Evolutionary conservation across 2,888 invertebrate genomes (phyloP).

Genomic region (Autographa pulchrina): DNA sequence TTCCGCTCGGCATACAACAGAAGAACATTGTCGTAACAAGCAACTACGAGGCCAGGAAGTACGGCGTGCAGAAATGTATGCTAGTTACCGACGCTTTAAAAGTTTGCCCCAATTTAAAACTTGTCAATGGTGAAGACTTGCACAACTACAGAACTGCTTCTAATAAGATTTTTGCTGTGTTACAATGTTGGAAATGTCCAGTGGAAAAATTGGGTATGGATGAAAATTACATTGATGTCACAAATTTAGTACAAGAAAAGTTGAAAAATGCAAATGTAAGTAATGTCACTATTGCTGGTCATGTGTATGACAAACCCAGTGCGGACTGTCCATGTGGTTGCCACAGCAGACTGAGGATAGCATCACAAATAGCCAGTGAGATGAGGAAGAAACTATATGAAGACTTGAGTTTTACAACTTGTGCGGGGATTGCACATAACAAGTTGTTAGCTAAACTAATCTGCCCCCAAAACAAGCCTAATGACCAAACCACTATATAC

Average conservation of each 20-base stretch:
- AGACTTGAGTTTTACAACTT: constrained; percentile 93
- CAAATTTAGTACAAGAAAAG: constrained; percentile 90
- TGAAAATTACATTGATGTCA: constrained; percentile 95
- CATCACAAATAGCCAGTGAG: constrained; percentile 93
- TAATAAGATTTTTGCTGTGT: constrained; percentile 92
- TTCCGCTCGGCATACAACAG: constrained; percentile 95
- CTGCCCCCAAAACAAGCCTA: constrained; percentile 93
- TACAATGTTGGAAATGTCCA: constrained; percentile 92
- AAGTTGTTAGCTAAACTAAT: constrained; percentile 95
- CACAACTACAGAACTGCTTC: constrained; percentile 94
- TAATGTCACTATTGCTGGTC: constrained; percentile 85
- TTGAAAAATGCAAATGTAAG: constrained; percentile 78
- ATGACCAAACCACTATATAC: constrained; percentile 94
- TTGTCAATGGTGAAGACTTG: constrained; percentile 95
- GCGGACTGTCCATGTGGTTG: constrained; percentile 93
- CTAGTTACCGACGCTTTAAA: constrained; percentile 92
- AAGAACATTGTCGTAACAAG: constrained; percentile 95
- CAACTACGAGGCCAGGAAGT: constrained; percentile 94
- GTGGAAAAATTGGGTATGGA: constrained; percentile 96
- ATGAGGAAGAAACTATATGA: constrained; percentile 92
- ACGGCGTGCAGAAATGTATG: constrained; percentile 94
- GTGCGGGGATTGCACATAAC: constrained; percentile 95
- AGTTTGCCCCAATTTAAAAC: constrained; percentile 92
- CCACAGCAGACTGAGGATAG: constrained; percentile 91
- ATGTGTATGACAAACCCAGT: constrained; percentile 88